Evolutionary conservation across 1,140 invertebrate species (phyloP), one percentile per base, ranked within the genome.

Genomic region (Stegodyphus mimosarum): DNA sequence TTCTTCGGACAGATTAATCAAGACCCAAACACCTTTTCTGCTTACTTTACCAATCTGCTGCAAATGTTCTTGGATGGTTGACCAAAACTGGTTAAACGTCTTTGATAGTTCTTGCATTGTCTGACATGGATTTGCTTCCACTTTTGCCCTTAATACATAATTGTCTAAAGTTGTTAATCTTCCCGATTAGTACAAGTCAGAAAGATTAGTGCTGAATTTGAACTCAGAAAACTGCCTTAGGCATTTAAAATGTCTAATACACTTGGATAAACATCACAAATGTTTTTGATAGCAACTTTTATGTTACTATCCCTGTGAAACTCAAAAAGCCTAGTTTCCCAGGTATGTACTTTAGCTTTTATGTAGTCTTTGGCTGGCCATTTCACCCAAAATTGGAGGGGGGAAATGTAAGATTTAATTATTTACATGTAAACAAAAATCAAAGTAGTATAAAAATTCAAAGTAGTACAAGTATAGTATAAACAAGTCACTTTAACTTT

Each of bases 161-260:
- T 78, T 78, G n/a, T 67, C 64, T 51, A 69, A 78, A 78, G 64
- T 69, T 78, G 64, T 52, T 78, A n/a, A 15, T 69, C 48, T 78
- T 67, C 63, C 64, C 69, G 49, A 78, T 53, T 53, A 0, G 9
- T 78, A 18, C 7, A 4, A 50, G n/a, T 52, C 49, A 48, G 55
- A 77, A 64, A 66, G 63, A 64, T 66, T 1, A 17, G 64, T 77
- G 48, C 74, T n/a, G 10, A 48, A 50, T 64, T 7, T 77, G 49
- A 64, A 77, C 2, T 66, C 55, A 55, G 33, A 76, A 77, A 77
- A 77, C 55, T 60, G 50, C 1, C 74, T 66, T 77, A 48, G 55
- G 60, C 2, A 48, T 77, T 77, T 77, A 64, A 11, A 77, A 77
- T n/a, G 48, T 64, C 60, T 66, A 77, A 66, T 77, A 33, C 13